Conservation (phyloP, 2,888 invertebrate genomes). For the Cybosia mesomella region DNA sequence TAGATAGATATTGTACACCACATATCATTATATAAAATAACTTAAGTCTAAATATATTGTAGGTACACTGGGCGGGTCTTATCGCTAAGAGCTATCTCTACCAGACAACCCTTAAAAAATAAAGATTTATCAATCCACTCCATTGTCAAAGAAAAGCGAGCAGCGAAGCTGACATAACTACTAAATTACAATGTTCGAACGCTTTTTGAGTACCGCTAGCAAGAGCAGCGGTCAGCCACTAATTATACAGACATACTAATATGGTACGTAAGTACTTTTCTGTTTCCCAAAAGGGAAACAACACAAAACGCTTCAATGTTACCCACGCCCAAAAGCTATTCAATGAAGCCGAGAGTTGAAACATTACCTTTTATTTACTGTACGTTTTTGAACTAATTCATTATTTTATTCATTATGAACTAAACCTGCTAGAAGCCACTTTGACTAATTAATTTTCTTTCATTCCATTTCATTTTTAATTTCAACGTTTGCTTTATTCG, state of each 20-base stretch:
- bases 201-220: not conserved
- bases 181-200: conserved; percentile 1
- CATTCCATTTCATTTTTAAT: not conserved
- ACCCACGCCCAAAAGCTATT: not conserved
- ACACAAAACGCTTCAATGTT: not conserved
- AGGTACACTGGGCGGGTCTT: no score
- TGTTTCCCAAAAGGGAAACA: conserved; percentile 5
- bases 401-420: not conserved
- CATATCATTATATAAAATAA: no score
- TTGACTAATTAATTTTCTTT: conserved; percentile 18
- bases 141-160: not conserved
- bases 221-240: not conserved
- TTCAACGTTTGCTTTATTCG: not conserved
- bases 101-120: no score
- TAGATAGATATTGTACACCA: no score
- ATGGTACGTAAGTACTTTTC: not conserved
- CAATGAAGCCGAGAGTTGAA: conserved; percentile 7
- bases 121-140: not conserved
- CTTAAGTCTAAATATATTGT: no score
- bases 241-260: conserved; percentile 4
- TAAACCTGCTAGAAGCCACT: conserved; percentile 11
- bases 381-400: not conserved
- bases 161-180: not conserved
- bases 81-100: not conserved
- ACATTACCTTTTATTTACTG: not conserved